These are phyloP conservation scores for Zhengitettix transpicula DNA, from an alignment of 2,888 invertebrate genomes.

Conservation along the genomic window DNA sequence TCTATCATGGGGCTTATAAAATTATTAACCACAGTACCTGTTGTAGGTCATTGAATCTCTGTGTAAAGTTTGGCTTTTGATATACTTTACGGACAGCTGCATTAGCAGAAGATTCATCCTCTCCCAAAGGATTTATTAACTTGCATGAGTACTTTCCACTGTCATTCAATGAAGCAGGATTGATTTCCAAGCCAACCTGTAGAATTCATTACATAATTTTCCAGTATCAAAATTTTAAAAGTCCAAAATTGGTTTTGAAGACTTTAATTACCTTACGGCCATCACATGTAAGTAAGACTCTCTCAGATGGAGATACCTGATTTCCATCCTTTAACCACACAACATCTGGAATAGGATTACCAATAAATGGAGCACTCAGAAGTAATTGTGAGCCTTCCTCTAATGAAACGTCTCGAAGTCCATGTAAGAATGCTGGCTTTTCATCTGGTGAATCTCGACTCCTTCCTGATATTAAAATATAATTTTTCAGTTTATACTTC, in stretches of 20 bases:
- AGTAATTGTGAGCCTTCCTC: constrained; percentile 68
- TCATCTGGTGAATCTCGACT: constrained; percentile 51
- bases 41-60: constrained; percentile 50
- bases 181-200: constrained; percentile 55
- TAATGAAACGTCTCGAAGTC: constrained; percentile 54
- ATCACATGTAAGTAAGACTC: constrained; percentile 60
- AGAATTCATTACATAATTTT: not conserved
- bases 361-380: constrained; percentile 53
- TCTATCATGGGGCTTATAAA: no score
- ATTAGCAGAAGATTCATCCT: constrained; percentile 49
- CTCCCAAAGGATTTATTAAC: constrained; percentile 60
- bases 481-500: not conserved
- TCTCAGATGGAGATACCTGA: constrained; percentile 45
- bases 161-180: constrained; percentile 49
- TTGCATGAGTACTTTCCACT: constrained; percentile 64
- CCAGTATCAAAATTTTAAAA: not conserved
- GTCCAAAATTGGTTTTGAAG: not conserved
- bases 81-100: constrained; percentile 63
- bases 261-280: constrained; percentile 45
- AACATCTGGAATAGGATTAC: constrained; percentile 70
- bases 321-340: constrained; percentile 63
- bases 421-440: constrained; percentile 56
- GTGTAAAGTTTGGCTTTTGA: constrained; percentile 64
- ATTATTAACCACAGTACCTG: constrained; percentile 35
- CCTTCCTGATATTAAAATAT: constrained; percentile 20